These are phyloP conservation scores for Conops quadrifasciatus DNA, from an alignment of 2,888 invertebrate genomes.

Conservation along the genomic window DNA sequence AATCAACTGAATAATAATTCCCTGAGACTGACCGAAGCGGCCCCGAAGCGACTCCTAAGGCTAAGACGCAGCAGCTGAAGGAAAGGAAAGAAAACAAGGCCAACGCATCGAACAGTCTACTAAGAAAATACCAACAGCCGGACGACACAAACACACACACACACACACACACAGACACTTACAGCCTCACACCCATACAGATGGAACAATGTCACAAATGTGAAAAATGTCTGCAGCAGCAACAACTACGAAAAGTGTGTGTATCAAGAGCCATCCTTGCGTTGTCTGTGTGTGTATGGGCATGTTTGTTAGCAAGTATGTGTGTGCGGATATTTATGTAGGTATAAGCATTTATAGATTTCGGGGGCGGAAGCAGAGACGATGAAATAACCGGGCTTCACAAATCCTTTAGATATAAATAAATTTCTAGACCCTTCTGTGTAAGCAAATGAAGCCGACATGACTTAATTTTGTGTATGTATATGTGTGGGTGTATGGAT, in stretches of 20 bases:
- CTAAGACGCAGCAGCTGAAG: too few relatives aligned
- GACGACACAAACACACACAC: slow-evolving; percentile 5
- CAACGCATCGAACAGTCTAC: slow-evolving; percentile 16
- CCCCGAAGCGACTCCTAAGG: too few relatives aligned
- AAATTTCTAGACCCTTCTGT: background rate
- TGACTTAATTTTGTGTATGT: background rate
- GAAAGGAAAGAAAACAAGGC: slow-evolving; percentile 5
- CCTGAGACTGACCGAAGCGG: background rate
- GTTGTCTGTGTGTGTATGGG: background rate
- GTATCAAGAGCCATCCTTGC: too few relatives aligned
- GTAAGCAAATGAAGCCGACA: background rate
- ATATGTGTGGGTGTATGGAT: slow-evolving; percentile 14
- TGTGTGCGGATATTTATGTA: background rate
- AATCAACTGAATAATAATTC: slow-evolving; percentile 12
- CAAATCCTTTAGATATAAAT: background rate
- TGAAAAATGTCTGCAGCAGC: background rate
- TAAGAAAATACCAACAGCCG: background rate
- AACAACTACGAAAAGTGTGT: background rate
- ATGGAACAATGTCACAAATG: background rate
- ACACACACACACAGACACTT: background rate
- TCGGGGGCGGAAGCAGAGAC: background rate
- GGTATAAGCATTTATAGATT: too few relatives aligned
- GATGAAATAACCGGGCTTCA: background rate
- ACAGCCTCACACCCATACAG: background rate
- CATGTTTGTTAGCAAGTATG: background rate